Conservation (phyloP, 2,888 invertebrate genomes). For the Tuta absoluta region DNA sequence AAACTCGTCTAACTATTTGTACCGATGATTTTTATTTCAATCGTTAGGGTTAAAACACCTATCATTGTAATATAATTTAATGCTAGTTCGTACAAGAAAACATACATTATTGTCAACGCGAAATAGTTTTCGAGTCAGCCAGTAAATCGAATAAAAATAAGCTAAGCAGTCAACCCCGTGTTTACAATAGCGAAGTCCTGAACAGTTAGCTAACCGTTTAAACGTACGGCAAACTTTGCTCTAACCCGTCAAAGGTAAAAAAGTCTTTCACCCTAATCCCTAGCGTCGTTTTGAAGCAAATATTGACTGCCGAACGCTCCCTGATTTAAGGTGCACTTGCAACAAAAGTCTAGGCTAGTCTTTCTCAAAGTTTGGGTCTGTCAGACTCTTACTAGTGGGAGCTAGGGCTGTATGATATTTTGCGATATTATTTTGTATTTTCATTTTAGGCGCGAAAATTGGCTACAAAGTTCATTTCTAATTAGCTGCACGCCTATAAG, state of each 20-base stretch:
- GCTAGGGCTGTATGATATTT: no score
- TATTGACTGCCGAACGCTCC: slow-evolving; percentile 62
- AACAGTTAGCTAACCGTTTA: slow-evolving; percentile 19
- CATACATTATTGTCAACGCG: not conserved
- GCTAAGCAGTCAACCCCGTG: not conserved
- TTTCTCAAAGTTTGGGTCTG: no score
- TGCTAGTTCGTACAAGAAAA: no score
- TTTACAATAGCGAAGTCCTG: slow-evolving; percentile 16
- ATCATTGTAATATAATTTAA: no score
- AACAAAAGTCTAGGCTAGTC: slow-evolving; percentile 57
- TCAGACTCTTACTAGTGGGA: no score
- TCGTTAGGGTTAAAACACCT: no score
- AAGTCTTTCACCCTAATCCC: slow-evolving; percentile 29
- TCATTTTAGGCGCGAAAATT: no score
- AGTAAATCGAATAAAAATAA: slow-evolving; percentile 8
- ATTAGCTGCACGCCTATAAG: no score
- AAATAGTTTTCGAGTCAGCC: not conserved
- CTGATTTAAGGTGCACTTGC: slow-evolving; percentile 61
- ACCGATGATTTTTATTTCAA: no score
- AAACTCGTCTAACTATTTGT: no score
- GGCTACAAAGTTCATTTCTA: no score
- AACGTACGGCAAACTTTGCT: slow-evolving; percentile 22
- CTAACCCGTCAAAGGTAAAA: slow-evolving; percentile 21
- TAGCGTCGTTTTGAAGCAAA: slow-evolving; percentile 42
- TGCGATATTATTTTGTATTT: no score